A percentile compares a stretch with the other conserved stretches of the same genome.
Evolutionary conservation across 2,888 invertebrate genomes (phyloP).

Genomic region (Tetranychus truncatus): DNA sequence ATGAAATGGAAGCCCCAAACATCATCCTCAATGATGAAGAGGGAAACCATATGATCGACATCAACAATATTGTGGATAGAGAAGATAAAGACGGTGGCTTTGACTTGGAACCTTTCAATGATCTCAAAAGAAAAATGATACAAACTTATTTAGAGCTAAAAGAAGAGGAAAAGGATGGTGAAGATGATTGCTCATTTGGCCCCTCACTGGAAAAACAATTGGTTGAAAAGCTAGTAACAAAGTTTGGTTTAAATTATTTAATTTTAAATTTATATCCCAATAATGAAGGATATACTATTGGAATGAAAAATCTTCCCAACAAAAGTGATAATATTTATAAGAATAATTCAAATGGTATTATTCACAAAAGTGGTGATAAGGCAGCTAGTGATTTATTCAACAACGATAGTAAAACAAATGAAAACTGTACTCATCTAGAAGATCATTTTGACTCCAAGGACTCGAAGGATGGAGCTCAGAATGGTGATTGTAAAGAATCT

Average conservation of each 20-base stretch:
- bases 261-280: slow-evolving; percentile 77
- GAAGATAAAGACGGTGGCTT: not conserved
- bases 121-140: not conserved
- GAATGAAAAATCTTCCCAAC: slow-evolving; percentile 34
- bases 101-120: not conserved
- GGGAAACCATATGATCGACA: too few species aligned
- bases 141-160: not conserved
- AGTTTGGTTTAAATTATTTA: slow-evolving; percentile 67
- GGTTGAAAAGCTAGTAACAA: slow-evolving; percentile 44
- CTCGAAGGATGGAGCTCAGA: not conserved
- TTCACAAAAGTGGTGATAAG: slow-evolving; percentile 20
- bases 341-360: slow-evolving; percentile 4
- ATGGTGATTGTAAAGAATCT: slow-evolving; percentile 19
- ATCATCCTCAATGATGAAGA: too few species aligned
- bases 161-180: slow-evolving; percentile 1
- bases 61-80: not conserved
- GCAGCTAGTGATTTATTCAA: not conserved
- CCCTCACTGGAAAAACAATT: not conserved
- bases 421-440: not conserved
- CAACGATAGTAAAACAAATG: not conserved
- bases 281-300: slow-evolving; percentile 69
- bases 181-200: not conserved
- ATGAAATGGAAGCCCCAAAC: too few species aligned
- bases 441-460: slow-evolving; percentile 21
- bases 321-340: slow-evolving; percentile 16